Evolutionary conservation across 2,888 invertebrate species (phyloP), one percentile per base, ranked within the genome.

Genomic region (Chalcosyrphus nemorum): DNA sequence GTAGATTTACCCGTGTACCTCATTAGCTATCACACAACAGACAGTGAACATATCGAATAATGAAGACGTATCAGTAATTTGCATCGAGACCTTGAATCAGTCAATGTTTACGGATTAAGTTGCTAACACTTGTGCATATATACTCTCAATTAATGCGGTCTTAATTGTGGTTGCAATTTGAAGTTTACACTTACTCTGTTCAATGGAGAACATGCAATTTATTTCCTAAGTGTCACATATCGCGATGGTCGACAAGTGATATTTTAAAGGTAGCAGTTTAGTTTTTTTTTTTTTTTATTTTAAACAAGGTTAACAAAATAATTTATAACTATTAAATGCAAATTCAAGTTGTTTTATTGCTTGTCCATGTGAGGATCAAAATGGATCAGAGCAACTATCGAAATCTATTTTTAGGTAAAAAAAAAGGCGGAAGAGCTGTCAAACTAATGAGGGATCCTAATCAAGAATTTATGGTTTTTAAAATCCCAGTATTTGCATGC

Each of bases 141-240:
- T 15, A 54, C 32, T n/a, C 9, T 15, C 6, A 29, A 54, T 54
- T 24, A 50, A 24, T 50, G 50, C 13, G 13, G 38, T 38, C 13
- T 38, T 13, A 52, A 52, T 54, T 52, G 66, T 41, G 66, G 63
- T 66, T 66, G 24, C 15, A 66, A 27, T 27, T 21, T 47, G 29
- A 43, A 63, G 19, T 27, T 43, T 11, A 11, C 17, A n/a, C n/a
- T 35, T 6, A 13, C 7, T n/a, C 27, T 21, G 9, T 29, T 29
- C 38, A 29, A 29, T 52, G 52, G 9, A 17, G 43, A 43, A 19
- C 17, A 9, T 43, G 43, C 15, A 17, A 2, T 43, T 43, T 61
- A 27, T 29, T 61, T 47, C 11, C 45, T n/a, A 21, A 21, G 63
- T 63, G 19, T 24, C 19, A 47, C 19, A 63, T 63, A 13, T 47